Percentiles rank a stretch among this genome's conserved stretches.
Conservation (phyloP, 2,888 invertebrate genomes). For the Hyposoter didymator region DNA sequence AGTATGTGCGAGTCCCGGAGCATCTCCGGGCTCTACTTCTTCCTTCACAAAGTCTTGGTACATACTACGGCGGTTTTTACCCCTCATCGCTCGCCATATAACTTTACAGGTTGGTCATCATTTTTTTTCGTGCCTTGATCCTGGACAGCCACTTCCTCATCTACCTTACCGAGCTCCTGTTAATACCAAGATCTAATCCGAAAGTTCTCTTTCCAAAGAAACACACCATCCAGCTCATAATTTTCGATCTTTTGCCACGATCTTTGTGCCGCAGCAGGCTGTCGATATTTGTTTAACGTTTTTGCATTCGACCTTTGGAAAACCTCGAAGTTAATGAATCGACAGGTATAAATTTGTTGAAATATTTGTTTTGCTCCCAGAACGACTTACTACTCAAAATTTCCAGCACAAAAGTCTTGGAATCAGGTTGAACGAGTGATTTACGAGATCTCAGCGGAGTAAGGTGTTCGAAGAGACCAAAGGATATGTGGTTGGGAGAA, state of each 20-base stretch:
- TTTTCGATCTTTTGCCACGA: neutral
- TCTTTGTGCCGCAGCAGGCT: neutral
- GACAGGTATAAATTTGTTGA: neutral
- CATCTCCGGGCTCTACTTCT: slow-evolving; percentile 66
- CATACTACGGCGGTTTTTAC: slow-evolving; percentile 28
- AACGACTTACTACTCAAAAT: neutral
- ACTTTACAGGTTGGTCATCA: slow-evolving; percentile 20
- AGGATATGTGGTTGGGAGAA: slow-evolving; percentile 46
- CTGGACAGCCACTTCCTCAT: slow-evolving; percentile 59
- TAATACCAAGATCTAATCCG: neutral
- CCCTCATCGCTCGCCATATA: neutral
- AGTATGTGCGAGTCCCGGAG: slow-evolving; percentile 79
- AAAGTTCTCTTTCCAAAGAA: slow-evolving; percentile 50
- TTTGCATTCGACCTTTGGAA: neutral
- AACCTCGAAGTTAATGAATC: neutral
- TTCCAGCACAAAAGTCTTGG: neutral
- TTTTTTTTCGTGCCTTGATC: neutral
- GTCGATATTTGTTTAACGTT: neutral
- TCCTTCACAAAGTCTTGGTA: slow-evolving; percentile 39
- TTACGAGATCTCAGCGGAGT: neutral
- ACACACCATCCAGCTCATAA: neutral
- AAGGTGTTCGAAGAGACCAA: slow-evolving; percentile 2
- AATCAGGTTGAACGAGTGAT: slow-evolving; percentile 23
- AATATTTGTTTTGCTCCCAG: neutral
- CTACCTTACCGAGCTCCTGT: slow-evolving; percentile 53